These are phyloP conservation scores for Intellagama lesueurii DNA, from an alignment of 2,797 vertebrate species.

Conservation along the genomic window DNA sequence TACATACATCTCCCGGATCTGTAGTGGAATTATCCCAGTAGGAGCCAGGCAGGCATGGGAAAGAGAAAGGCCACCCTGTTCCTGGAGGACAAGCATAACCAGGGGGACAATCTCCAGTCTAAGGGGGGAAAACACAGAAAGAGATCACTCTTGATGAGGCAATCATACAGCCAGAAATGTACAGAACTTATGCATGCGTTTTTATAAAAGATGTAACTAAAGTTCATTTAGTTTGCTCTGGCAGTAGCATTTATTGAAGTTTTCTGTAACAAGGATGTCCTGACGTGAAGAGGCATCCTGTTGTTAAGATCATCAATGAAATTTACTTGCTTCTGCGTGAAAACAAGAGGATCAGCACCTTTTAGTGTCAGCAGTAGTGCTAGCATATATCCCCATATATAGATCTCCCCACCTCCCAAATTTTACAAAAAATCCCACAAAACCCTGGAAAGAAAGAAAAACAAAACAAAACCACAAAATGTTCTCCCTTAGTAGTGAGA, in stretches of 20 bases:
- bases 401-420: neutral
- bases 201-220: neutral
- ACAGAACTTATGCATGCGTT: neutral
- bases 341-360: too few species aligned
- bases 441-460: neutral
- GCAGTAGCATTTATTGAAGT: neutral
- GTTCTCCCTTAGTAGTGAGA: neutral
- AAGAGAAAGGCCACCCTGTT: conserved; percentile 85
- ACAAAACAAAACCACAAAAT: neutral
- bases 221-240: too few species aligned
- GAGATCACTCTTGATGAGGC: neutral
- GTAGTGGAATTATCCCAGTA: conserved; percentile 83
- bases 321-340: neutral
- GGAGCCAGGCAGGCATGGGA: conserved; percentile 83
- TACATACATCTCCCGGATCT: conserved; percentile 78
- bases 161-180: neutral
- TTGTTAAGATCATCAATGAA: neutral
- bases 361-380: neutral
- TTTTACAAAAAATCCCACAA: neutral
- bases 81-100: conserved; percentile 87
- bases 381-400: neutral
- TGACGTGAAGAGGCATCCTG: too few species aligned
- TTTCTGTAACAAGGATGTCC: neutral
- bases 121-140: conserved; percentile 47
- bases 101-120: conserved; percentile 87